phyloP scores from a whole-genome alignment of 2,113 vertebrate genomes.

The Meles meles region DNA sequence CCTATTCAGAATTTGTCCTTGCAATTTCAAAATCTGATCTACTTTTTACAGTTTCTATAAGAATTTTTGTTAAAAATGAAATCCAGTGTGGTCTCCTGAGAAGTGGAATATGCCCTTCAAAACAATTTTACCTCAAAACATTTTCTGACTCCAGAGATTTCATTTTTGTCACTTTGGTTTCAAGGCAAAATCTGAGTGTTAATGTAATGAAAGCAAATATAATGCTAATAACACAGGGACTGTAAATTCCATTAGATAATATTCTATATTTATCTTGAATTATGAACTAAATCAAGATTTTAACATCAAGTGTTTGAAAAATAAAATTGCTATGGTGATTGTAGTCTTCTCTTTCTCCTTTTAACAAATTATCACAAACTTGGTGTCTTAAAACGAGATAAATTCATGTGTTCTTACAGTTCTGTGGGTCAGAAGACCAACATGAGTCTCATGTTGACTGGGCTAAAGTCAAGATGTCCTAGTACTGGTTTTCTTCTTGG shows the following conservation, averaged over 20 bases:
- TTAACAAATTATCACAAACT: neutral
- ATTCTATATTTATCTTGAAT: constrained; percentile 1
- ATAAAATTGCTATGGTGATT: neutral
- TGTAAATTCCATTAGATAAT: constrained; percentile 7
- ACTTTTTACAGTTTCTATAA: neutral
- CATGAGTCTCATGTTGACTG: neutral
- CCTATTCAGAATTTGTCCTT: constrained; percentile 7
- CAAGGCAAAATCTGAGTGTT: constrained; percentile 44
- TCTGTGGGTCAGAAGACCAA: neutral
- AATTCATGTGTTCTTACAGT: neutral
- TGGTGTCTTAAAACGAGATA: neutral
- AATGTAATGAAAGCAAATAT: constrained; percentile 34
- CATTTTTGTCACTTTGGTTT: constrained; percentile 33
- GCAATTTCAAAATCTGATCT: constrained; percentile 21
- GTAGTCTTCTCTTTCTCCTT: neutral
- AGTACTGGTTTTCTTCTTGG: neutral
- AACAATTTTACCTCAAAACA: constrained; percentile 33
- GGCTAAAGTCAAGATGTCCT: neutral
- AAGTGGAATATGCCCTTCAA: constrained; percentile 5
- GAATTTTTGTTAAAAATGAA: constrained; percentile 52
- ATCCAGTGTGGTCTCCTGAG: neutral
- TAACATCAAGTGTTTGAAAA: constrained; percentile 26
- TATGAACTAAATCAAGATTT: neutral
- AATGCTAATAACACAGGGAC: neutral
- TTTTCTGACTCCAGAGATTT: constrained; percentile 35